Conservation (phyloP, 2,888 invertebrate species). For the Fragum fragum region DNA sequence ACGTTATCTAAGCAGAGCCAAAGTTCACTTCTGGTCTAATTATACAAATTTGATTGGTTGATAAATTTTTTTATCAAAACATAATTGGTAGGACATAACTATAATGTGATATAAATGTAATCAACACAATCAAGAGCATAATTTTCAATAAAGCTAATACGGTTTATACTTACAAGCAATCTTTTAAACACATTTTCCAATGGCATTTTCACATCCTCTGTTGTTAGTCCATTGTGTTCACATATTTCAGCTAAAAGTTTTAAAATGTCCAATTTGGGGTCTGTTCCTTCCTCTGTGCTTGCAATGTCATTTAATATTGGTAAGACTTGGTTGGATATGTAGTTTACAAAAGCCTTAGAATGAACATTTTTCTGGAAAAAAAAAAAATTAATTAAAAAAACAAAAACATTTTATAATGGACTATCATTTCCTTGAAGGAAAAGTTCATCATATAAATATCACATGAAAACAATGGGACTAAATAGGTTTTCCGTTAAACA, state of each 20-base stretch:
- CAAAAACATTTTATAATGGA: no score
- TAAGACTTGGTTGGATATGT: conserved; percentile 94
- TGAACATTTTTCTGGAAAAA: conserved; percentile 92
- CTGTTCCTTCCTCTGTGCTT: conserved; percentile 76
- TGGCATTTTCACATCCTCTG: conserved; percentile 91
- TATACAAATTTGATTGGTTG: no score
- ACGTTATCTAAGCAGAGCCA: no score
- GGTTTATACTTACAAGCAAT: conserved; percentile 92
- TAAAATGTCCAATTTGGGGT: conserved; percentile 92
- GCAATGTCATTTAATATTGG: conserved; percentile 88
- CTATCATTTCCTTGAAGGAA: not conserved
- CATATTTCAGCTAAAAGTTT: conserved; percentile 96
- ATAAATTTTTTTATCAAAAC: no score
- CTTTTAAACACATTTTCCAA: conserved; percentile 93
- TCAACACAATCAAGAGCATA: no score
- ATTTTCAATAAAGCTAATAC: no score
- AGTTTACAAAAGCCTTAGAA: conserved; percentile 94
- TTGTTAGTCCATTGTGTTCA: conserved; percentile 90
- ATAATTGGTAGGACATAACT: no score
- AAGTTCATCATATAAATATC: not conserved
- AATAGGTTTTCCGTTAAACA: no score
- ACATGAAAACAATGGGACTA: not conserved
- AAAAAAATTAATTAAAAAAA: conserved; percentile 7
- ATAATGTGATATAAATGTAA: no score
- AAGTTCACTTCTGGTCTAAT: no score